A percentile compares a stretch with the other conserved stretches of the same genome.
Conservation (phyloP, 2,113 vertebrate species). For the Paradoxurus hermaphroditus region DNA sequence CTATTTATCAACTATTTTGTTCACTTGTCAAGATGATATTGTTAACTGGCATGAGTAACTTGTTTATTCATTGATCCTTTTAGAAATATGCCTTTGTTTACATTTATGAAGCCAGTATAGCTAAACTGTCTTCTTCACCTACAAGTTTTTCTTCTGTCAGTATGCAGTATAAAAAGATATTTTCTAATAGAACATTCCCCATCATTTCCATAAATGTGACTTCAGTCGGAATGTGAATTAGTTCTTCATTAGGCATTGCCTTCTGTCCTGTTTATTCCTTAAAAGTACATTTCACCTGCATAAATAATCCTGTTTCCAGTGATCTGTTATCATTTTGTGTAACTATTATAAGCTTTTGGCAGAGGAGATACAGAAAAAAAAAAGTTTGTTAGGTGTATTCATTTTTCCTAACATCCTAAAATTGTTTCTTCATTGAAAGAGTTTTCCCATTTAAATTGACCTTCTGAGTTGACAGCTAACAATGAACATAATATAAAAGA, state of each 20-base stretch:
- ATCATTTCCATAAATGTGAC: not conserved
- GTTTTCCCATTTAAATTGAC: not conserved
- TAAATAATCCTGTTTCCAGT: not conserved
- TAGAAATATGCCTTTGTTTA: constrained; percentile 16
- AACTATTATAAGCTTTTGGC: not conserved
- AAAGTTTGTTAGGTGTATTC: not conserved
- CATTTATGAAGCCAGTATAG: not conserved
- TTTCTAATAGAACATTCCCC: not conserved
- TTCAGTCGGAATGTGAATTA: not conserved
- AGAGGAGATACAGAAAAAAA: not conserved
- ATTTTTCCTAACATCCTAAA: constrained; percentile 15
- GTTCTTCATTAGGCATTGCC: not conserved
- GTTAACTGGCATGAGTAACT: not conserved
- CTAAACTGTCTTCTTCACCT: not conserved
- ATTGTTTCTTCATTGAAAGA: not conserved
- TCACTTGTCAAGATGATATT: not conserved
- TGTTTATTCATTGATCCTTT: not conserved
- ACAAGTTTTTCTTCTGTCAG: not conserved
- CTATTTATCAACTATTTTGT: not conserved
- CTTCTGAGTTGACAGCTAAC: not conserved
- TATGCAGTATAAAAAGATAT: not conserved
- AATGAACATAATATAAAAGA: not conserved
- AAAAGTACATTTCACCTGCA: not conserved
- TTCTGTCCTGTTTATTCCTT: not conserved
- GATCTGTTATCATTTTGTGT: not conserved